Base-by-base conservation (phyloP, 2,797 vertebrate species). In the Tokudaia tokunoshimensis region DNA sequence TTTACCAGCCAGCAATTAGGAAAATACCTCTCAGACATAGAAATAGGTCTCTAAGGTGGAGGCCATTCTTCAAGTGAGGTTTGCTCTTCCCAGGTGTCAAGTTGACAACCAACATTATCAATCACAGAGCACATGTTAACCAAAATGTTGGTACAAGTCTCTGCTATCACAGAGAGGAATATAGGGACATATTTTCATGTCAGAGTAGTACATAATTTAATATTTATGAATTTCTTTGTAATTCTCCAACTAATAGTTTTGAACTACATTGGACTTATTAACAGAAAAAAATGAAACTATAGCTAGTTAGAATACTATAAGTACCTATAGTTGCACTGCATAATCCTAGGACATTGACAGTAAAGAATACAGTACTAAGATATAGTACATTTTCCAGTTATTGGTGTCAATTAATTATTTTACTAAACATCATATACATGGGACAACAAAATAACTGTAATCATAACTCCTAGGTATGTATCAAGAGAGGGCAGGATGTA, bases 251-350 rank as follows among this genome's bases (percentile, higher is more conserved):
- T 31, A 84, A 20, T 65, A 47, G 4, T 61, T 82, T 83, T 61
- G 26, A 47, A 84, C 59, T 47, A 20, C 26, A 63, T 20, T 22
- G 4, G 1, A 7, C 20, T 65, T 63, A 84, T 12, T 19, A 63
- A 44, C 6, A 63, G 26, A 15, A 63, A 31, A 15, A 44, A 29
- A 44, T 4, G 3, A 20, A 83, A 63, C 9, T 20, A 2, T 44
- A 83, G 37, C 59, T 31, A 84, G 44, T 4, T 34, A 63, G 9
- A 84, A 44, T 20, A 29, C 4, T 84, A 20, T 63, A 20, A 47
- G 1, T 31, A 17, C 1, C 10, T 63, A 84, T 12, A 29, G 2
- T 47, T 47, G 4, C 13, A 34, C 15, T 65, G 0, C 0, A 20
- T 63, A 29, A 31, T 20, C 37, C 26, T 1, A 1, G 29, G 57